Evolutionary conservation across 2,888 invertebrate genomes (phyloP), one percentile per base, ranked within the genome.

Genomic region (Rhyacophila evoluta): DNA sequence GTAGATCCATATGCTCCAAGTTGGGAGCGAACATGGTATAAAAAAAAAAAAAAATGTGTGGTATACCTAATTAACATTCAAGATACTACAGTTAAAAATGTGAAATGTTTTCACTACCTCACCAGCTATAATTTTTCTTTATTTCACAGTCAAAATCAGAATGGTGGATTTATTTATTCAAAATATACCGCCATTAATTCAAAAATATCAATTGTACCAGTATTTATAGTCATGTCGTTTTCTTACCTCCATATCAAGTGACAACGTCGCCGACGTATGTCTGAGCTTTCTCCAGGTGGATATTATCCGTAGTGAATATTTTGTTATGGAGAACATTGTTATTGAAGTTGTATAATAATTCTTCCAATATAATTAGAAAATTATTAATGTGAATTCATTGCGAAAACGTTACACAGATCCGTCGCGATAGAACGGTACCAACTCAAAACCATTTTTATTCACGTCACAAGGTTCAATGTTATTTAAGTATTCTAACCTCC

Each of bases 201-300:
- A n/a, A n/a, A n/a, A n/a, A n/a, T n/a, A n/a, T n/a, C n/a, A n/a
- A n/a, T n/a, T n/a, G n/a, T n/a, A n/a, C n/a, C n/a, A n/a, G n/a
- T n/a, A n/a, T n/a, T n/a, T n/a, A n/a, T n/a, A n/a, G n/a, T n/a
- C 38, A 10, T 77, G 25, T 41, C 15, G 1, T 25, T 73, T 27
- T 25, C 75, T 78, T 39, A 81, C 81, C 81, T 69, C 75, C 10
- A 27, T 41, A 12, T 75, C 41, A n/a, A 41, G 37, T 25, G 67
- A 36, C 28, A 55, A 67, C 76, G 78, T 74, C 25, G 75, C 12
- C 10, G 73, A 73, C 72, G 68, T 79, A 15, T 76, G 75, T 39
- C 75, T 36, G 5, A 79, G 70, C 37, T 41, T 36, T 39, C 38
- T 27, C 27, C 74, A 71, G 10, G 28, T 15, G 36, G 25, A 27